Evolutionary conservation across 2,113 vertebrate genomes (phyloP).

Genomic region (Ochotona princeps): DNA sequence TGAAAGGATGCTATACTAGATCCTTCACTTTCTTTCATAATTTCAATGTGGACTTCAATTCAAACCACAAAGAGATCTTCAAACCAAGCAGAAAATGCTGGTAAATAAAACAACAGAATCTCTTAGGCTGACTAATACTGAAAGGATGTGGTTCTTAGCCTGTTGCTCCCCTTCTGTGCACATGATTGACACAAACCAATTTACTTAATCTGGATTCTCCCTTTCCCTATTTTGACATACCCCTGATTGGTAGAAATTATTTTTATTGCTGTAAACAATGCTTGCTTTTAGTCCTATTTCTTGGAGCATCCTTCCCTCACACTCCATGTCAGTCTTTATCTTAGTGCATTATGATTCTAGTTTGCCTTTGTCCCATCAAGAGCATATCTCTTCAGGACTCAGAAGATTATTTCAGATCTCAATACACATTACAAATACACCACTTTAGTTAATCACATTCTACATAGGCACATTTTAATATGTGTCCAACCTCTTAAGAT

Average conservation of each 20-base stretch:
- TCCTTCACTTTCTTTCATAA: too few species aligned
- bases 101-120: not conserved
- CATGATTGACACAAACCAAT: not conserved
- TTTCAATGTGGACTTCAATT: not conserved
- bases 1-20: not conserved
- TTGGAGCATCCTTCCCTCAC: not conserved
- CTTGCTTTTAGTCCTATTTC: not conserved
- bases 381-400: not conserved
- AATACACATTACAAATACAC: conserved; percentile 13
- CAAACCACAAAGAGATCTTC: not conserved
- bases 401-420: conserved; percentile 10
- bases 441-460: conserved; percentile 8
- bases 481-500: not conserved
- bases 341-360: not conserved
- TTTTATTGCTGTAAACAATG: conserved; percentile 15
- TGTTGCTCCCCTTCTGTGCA: not conserved
- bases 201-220: not conserved
- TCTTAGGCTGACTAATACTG: not conserved
- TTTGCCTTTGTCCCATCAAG: not conserved
- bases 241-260: not conserved
- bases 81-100: not conserved
- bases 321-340: not conserved
- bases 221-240: not conserved
- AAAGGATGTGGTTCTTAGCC: not conserved
- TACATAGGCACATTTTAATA: not conserved